Evolutionary conservation across 1,140 invertebrate genomes (phyloP).

Genomic region (Pseudomyrmex gracilis): DNA sequence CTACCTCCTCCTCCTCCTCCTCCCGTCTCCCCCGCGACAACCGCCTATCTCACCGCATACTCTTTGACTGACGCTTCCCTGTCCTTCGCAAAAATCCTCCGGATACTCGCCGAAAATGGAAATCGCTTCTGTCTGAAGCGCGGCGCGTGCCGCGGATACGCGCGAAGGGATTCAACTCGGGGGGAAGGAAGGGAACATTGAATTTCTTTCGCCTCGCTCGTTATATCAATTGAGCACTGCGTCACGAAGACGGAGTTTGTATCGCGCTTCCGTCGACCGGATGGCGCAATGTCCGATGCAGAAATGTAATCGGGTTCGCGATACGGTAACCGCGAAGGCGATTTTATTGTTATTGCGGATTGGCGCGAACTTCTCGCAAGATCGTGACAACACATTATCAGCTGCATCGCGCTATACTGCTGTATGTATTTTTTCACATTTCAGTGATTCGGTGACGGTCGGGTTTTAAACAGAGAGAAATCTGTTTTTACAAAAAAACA

Average conservation of each 20-base stretch:
- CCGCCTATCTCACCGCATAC: not conserved
- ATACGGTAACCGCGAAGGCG: constrained; percentile 44
- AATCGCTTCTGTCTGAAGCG: constrained; percentile 3
- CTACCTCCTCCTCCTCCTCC: not conserved
- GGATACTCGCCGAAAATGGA: constrained; percentile 47
- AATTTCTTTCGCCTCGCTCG: too few relatives aligned
- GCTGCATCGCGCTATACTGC: constrained; percentile 36
- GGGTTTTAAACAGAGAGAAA: too few relatives aligned
- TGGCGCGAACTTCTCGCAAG: constrained; percentile 52
- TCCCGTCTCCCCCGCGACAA: not conserved
- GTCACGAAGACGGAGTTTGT: constrained; percentile 35
- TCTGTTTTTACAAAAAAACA: too few relatives aligned
- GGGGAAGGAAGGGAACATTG: too few relatives aligned
- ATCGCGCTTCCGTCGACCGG: constrained; percentile 21
- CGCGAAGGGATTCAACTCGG: not conserved
- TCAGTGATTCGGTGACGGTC: too few relatives aligned
- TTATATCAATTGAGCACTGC: constrained; percentile 34
- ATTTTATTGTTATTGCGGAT: constrained; percentile 57
- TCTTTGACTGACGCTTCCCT: constrained; percentile 61
- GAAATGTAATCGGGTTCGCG: constrained; percentile 45
- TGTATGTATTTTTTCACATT: not conserved
- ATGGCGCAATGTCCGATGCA: constrained; percentile 42
- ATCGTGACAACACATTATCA: constrained; percentile 49
- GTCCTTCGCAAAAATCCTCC: constrained; percentile 55
- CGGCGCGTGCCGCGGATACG: not conserved